Percentiles rank a stretch among this genome's conserved stretches.
Evolutionary conservation across 1,140 invertebrate species (phyloP).

Genomic region (Drosophila tropicalis): DNA sequence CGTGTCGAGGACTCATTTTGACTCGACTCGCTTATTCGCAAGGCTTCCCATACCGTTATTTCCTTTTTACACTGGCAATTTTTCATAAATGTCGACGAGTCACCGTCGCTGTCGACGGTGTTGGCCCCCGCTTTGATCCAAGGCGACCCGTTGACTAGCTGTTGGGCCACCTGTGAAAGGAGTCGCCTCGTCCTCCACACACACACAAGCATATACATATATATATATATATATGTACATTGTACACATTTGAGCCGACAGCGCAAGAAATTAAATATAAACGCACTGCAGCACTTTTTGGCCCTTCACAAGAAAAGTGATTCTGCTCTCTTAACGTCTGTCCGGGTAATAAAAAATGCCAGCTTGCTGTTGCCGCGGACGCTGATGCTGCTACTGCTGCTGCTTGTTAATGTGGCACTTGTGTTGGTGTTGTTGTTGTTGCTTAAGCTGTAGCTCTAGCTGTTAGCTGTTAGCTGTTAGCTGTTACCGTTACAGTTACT

Average conservation of each 20-base stretch:
- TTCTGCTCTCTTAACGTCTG: slow-evolving; percentile 25
- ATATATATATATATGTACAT: no score
- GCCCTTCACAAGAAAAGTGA: slow-evolving; percentile 30
- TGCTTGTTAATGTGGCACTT: slow-evolving; percentile 56
- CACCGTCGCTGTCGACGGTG: not conserved
- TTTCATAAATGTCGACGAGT: slow-evolving; percentile 69
- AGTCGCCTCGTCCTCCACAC: not conserved
- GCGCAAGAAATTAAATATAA: slow-evolving; percentile 77
- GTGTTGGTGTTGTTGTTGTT: slow-evolving; percentile 25
- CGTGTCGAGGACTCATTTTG: slow-evolving; percentile 51
- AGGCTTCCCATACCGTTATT: slow-evolving; percentile 22
- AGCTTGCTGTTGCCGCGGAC: slow-evolving; percentile 36
- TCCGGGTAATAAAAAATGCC: slow-evolving; percentile 70
- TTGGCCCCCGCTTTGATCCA: slow-evolving; percentile 66
- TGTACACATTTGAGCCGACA: slow-evolving; percentile 44
- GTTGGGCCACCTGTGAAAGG: slow-evolving; percentile 25
- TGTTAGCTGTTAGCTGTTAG: not conserved
- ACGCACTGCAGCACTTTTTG: slow-evolving; percentile 62
- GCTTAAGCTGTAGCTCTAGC: slow-evolving; percentile 6
- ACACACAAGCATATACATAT: not conserved
- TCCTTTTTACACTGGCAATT: slow-evolving; percentile 66
- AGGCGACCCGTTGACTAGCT: slow-evolving; percentile 60
- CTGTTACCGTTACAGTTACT: slow-evolving; percentile 48
- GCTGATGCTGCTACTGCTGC: slow-evolving; percentile 31
- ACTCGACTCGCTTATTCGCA: slow-evolving; percentile 47